These are phyloP conservation scores for Salvator merianae DNA, from an alignment of 2,113 vertebrate genomes.

Conservation along the genomic window DNA sequence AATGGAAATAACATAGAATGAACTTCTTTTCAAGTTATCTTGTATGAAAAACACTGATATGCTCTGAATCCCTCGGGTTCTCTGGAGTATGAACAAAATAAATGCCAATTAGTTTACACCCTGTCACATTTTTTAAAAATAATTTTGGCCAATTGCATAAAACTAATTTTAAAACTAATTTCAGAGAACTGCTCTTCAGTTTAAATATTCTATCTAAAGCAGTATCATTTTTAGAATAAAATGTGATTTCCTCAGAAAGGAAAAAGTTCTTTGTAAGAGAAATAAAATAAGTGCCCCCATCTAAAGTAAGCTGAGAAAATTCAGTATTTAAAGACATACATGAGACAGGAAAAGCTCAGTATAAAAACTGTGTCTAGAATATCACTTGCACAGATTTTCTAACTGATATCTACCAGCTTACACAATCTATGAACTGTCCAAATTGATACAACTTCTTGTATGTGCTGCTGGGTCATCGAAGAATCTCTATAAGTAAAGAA, in stretches of 20 bases:
- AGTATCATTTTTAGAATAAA: not conserved
- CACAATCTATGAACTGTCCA: constrained; percentile 11
- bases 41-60: not conserved
- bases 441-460: not conserved
- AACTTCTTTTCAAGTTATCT: not conserved
- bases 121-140: not conserved
- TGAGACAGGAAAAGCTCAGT: not conserved
- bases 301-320: not conserved
- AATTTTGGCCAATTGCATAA: not conserved
- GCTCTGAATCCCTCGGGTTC: not conserved
- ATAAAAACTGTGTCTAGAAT: not conserved
- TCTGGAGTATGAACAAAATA: too few species aligned
- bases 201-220: not conserved
- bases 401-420: not conserved
- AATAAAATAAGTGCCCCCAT: not conserved
- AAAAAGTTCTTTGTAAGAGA: not conserved
- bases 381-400: not conserved
- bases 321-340: not conserved
- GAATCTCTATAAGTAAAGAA: constrained; percentile 77
- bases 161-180: not conserved
- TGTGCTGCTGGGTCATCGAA: constrained; percentile 52
- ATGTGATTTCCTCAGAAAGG: not conserved
- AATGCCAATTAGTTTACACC: not conserved
- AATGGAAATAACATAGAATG: not conserved
- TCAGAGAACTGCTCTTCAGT: not conserved